These are phyloP conservation scores for Ophion ellenae DNA, from an alignment of 2,888 invertebrate genomes.

Conservation along the genomic window DNA sequence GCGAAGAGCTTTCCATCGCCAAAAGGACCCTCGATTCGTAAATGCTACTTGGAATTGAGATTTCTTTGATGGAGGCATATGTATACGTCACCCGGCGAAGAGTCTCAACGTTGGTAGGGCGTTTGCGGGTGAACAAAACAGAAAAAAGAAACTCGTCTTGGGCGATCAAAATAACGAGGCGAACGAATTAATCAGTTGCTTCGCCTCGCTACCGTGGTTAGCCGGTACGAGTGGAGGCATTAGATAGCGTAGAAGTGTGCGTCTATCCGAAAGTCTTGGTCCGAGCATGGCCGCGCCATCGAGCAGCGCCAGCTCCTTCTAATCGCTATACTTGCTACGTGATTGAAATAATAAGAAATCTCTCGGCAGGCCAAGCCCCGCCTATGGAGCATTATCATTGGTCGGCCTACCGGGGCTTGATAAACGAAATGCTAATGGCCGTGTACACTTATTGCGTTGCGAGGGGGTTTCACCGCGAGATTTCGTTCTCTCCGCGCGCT, in stretches of 20 bases:
- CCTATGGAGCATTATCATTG: conserved; percentile 76
- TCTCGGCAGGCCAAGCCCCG: conserved; percentile 71
- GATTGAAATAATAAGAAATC: conserved; percentile 79
- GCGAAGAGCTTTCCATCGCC: background rate
- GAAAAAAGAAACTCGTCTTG: conserved; percentile 52
- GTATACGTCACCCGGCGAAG: conserved; percentile 23
- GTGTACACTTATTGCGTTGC: conserved; percentile 54
- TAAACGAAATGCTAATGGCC: conserved; percentile 67
- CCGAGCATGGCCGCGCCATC: conserved; percentile 61
- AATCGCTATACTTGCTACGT: conserved; percentile 68
- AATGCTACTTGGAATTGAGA: background rate
- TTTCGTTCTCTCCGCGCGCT: conserved; percentile 40
- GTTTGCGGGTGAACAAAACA: conserved; percentile 1
- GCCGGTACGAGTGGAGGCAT: conserved; percentile 20
- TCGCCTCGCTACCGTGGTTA: conserved; percentile 28
- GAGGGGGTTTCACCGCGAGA: conserved; percentile 49
- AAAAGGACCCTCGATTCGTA: background rate
- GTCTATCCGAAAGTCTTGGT: conserved; percentile 37
- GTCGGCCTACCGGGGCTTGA: conserved; percentile 60
- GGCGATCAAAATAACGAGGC: conserved; percentile 68
- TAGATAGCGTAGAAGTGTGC: conserved; percentile 30
- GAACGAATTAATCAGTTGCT: conserved; percentile 69
- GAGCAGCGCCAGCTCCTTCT: conserved; percentile 60
- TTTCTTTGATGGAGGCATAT: background rate
- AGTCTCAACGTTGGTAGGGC: conserved; percentile 41